Percentiles rank a stretch among this genome's conserved stretches.
These are phyloP conservation scores for Rhinella marina DNA, from an alignment of 2,797 vertebrate species.

Conservation along the genomic window DNA sequence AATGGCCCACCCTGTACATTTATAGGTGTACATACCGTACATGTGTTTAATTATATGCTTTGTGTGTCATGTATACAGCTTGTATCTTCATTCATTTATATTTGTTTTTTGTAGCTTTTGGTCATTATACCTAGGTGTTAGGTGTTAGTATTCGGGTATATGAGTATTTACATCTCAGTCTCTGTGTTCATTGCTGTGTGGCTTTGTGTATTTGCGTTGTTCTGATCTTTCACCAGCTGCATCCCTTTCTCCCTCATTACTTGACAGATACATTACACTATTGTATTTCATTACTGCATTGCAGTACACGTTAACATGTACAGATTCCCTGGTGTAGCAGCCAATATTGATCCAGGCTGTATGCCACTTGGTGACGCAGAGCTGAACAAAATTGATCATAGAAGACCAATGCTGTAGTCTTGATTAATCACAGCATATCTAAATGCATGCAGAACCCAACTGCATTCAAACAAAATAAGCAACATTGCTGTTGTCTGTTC, in stretches of 20 bases:
- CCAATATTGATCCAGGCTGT: not conserved
- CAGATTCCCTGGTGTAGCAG: conserved; percentile 7
- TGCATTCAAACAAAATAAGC: not conserved
- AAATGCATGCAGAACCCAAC: not conserved
- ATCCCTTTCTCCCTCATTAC: conserved; percentile 16
- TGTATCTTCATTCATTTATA: not conserved
- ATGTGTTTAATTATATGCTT: too few relatives aligned
- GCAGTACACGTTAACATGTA: not conserved
- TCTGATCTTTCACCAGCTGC: not conserved
- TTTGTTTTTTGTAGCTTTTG: too few relatives aligned
- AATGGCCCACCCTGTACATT: too few relatives aligned
- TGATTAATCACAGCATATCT: conserved; percentile 7
- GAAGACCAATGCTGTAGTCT: not conserved
- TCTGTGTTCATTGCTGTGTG: not conserved
- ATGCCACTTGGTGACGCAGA: not conserved
- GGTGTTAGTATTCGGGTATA: too few relatives aligned
- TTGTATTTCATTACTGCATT: conserved; percentile 26
- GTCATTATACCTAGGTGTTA: too few relatives aligned
- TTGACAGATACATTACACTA: conserved; percentile 21
- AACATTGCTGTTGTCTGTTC: not conserved
- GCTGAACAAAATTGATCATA: conserved; percentile 5
- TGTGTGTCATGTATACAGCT: too few relatives aligned
- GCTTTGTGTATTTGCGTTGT: not conserved
- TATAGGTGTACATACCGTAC: too few relatives aligned
- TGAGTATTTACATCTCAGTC: not conserved